Conservation (phyloP, 2,888 invertebrate species). For the Idaea biselata region DNA sequence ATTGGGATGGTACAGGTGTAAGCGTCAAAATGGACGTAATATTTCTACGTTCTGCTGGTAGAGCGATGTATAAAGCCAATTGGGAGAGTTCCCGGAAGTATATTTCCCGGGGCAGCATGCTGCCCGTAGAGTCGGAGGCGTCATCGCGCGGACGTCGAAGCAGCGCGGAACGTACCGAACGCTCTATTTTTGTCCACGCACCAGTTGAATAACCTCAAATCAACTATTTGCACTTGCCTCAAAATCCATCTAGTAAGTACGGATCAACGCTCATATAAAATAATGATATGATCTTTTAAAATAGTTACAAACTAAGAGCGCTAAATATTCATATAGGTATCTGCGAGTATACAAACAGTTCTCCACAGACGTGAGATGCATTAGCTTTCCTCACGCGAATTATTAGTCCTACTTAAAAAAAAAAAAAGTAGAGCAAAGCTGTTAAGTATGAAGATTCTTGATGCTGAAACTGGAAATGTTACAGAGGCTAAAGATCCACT, state of each 20-base stretch:
- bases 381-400: neutral
- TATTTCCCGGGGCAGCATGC: constrained; percentile 37
- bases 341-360: neutral
- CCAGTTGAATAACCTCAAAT: constrained; percentile 81
- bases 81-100: neutral
- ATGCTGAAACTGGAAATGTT: constrained; percentile 14
- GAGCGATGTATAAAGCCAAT: constrained; percentile 1
- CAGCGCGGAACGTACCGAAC: constrained; percentile 58
- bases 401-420: constrained; percentile 13
- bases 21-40: neutral
- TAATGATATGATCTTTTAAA: constrained; percentile 34
- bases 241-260: constrained; percentile 47
- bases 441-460: constrained; percentile 7
- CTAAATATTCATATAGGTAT: neutral
- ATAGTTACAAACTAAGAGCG: constrained; percentile 1
- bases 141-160: constrained; percentile 43
- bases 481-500: constrained; percentile 31
- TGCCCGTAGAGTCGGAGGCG: constrained; percentile 32
- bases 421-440: constrained; percentile 13
- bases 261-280: constrained; percentile 37
- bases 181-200: constrained; percentile 73
- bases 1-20: neutral
- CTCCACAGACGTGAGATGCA: neutral
- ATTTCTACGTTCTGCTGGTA: neutral
- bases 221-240: constrained; percentile 78